These are phyloP conservation scores for Callipepla californica DNA, from an alignment of 2,113 vertebrate genomes.

Conservation along the genomic window DNA sequence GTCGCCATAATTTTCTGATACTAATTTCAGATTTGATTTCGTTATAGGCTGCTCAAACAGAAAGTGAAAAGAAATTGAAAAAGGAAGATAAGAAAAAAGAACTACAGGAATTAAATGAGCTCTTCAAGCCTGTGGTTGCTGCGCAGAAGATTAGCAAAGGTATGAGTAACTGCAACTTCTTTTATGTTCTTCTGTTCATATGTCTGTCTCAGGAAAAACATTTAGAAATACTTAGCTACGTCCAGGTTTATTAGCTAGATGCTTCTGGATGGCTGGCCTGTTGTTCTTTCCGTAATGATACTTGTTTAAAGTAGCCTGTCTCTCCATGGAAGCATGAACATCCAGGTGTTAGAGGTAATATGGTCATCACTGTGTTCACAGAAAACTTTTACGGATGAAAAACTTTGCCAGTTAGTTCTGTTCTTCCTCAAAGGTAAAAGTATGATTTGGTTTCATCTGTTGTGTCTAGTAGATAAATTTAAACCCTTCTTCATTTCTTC, in stretches of 20 bases:
- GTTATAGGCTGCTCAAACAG: constrained; percentile 81
- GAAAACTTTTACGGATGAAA: neutral
- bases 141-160: constrained; percentile 99
- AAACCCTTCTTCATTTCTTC: neutral
- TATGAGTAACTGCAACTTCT: constrained; percentile 46
- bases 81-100: constrained; percentile 96
- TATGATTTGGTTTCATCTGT: neutral
- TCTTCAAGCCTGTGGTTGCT: constrained; percentile 96
- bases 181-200: neutral
- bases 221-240: neutral
- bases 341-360: neutral
- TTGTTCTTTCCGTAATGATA: neutral
- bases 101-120: constrained; percentile 93
- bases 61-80: constrained; percentile 88
- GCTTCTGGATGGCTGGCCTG: neutral
- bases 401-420: neutral
- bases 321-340: neutral
- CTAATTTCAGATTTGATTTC: constrained; percentile 15
- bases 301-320: neutral
- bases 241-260: neutral
- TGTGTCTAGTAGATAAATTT: neutral
- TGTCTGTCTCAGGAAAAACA: neutral
- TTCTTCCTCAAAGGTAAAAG: neutral
- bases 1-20: neutral
- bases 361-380: neutral